Conservation (phyloP, 2,888 invertebrate species). For the Adela reaumurella region DNA sequence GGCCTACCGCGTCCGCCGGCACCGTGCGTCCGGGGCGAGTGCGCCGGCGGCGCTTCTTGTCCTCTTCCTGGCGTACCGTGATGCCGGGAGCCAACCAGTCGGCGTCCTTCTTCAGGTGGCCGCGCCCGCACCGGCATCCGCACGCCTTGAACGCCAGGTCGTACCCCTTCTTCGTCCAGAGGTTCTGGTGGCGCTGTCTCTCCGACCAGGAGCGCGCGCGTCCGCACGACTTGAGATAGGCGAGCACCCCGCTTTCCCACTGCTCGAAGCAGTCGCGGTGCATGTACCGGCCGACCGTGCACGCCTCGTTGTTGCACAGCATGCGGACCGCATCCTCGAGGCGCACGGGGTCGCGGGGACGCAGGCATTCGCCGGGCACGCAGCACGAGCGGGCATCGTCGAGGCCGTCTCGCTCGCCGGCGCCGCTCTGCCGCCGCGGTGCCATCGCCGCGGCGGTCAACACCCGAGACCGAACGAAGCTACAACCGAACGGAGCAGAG, state of each 20-base stretch:
- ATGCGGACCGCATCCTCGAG: constrained; percentile 82
- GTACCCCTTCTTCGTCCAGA: constrained; percentile 98
- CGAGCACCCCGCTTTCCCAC: constrained; percentile 88
- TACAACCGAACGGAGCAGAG: constrained; percentile 45
- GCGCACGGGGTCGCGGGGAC: constrained; percentile 61
- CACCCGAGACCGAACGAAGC: constrained; percentile 33
- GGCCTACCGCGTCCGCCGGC: constrained; percentile 38
- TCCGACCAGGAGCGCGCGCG: constrained; percentile 94
- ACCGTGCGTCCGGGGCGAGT: constrained; percentile 35
- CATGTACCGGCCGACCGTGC: constrained; percentile 87
- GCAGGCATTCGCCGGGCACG: constrained; percentile 80
- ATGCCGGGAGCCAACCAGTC: constrained; percentile 79
- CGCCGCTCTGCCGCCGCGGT: constrained; percentile 49
- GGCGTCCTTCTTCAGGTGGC: constrained; percentile 90
- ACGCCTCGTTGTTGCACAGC: constrained; percentile 92
- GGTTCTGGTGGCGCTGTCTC: constrained; percentile 87
- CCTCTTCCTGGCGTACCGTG: constrained; percentile 39
- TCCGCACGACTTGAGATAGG: constrained; percentile 86
- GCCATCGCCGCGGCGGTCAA: constrained; percentile 35
- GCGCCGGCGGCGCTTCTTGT: constrained; percentile 43
- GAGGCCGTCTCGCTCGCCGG: constrained; percentile 46
- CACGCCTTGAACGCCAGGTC: constrained; percentile 94
- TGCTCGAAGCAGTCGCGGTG: constrained; percentile 93
- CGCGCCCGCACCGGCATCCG: constrained; percentile 88
- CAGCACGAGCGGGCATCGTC: constrained; percentile 67